Evolutionary conservation across 2,888 invertebrate species (phyloP).

Genomic region (Acanthosoma haemorrhoidale): DNA sequence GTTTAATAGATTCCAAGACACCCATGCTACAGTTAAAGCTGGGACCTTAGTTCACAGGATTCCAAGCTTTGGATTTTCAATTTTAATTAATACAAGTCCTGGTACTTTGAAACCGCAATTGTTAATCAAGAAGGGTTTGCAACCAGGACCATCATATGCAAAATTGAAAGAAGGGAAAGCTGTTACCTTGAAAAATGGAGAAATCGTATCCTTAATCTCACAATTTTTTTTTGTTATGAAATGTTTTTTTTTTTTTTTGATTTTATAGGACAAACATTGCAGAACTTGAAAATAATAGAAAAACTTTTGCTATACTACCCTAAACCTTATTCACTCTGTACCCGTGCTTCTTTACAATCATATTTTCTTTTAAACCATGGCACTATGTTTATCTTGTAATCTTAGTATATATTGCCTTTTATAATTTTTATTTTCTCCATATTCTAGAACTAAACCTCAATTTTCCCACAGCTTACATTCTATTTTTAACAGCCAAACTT

Average conservation of each 20-base stretch:
- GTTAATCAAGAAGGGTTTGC: constrained; percentile 44
- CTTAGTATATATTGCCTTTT: too few relatives aligned
- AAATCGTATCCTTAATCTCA: constrained; percentile 40
- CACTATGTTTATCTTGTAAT: too few relatives aligned
- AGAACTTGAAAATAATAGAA: background rate
- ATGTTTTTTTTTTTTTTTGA: background rate
- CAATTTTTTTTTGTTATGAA: background rate
- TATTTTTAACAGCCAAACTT: too few relatives aligned
- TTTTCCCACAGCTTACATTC: too few relatives aligned
- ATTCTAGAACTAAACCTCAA: too few relatives aligned
- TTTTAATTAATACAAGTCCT: constrained; percentile 44
- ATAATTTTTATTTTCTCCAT: too few relatives aligned
- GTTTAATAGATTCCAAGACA: constrained; percentile 44
- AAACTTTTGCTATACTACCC: background rate
- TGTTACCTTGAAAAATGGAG: constrained; percentile 44
- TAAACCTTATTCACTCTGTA: too few relatives aligned
- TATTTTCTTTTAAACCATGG: too few relatives aligned
- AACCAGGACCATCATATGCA: constrained; percentile 46
- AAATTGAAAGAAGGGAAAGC: constrained; percentile 45
- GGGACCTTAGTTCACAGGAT: constrained; percentile 46
- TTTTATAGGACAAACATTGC: background rate
- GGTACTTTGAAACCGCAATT: constrained; percentile 45
- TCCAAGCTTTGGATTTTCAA: constrained; percentile 47
- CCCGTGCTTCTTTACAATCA: too few relatives aligned
- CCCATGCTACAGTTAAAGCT: constrained; percentile 44